Conservation (phyloP, 2,113 vertebrate genomes). For the Neolamprologus ventralis region DNA sequence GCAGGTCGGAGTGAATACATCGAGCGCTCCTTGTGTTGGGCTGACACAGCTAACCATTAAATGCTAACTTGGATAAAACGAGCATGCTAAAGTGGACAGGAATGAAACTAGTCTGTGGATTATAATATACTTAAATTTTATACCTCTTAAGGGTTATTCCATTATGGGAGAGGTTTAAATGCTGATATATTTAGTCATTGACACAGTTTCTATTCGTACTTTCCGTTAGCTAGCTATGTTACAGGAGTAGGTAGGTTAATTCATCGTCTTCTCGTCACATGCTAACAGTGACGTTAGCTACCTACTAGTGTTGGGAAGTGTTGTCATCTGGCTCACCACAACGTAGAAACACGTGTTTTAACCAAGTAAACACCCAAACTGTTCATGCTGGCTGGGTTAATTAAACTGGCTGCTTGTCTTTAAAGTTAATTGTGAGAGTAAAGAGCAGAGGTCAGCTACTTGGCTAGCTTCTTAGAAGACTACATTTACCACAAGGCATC, state of each 20-base stretch:
- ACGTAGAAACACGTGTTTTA: not conserved
- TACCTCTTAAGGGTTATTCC: not conserved
- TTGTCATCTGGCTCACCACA: not conserved
- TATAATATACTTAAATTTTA: not conserved
- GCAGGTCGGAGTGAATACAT: not conserved
- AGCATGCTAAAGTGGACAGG: not conserved
- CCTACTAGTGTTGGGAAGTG: not conserved
- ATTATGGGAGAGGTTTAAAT: too few relatives aligned
- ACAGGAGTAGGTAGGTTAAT: slow-evolving; percentile 3
- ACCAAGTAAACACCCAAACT: not conserved
- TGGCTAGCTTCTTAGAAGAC: not conserved
- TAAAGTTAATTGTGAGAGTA: not conserved
- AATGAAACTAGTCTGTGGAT: not conserved
- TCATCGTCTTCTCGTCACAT: slow-evolving; percentile 36
- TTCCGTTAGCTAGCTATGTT: slow-evolving; percentile 3
- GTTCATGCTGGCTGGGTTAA: not conserved
- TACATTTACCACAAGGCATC: slow-evolving; percentile 29
- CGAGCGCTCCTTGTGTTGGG: slow-evolving; percentile 29
- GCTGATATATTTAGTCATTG: not conserved
- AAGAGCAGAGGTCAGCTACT: not conserved
- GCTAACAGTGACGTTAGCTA: slow-evolving; percentile 38
- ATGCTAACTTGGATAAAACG: slow-evolving; percentile 33
- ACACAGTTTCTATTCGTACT: not conserved
- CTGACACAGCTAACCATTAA: slow-evolving; percentile 27
- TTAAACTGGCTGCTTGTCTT: not conserved